Evolutionary conservation across 2,888 invertebrate genomes (phyloP).

Genomic region (Bembecia ichneumoniformis): DNA sequence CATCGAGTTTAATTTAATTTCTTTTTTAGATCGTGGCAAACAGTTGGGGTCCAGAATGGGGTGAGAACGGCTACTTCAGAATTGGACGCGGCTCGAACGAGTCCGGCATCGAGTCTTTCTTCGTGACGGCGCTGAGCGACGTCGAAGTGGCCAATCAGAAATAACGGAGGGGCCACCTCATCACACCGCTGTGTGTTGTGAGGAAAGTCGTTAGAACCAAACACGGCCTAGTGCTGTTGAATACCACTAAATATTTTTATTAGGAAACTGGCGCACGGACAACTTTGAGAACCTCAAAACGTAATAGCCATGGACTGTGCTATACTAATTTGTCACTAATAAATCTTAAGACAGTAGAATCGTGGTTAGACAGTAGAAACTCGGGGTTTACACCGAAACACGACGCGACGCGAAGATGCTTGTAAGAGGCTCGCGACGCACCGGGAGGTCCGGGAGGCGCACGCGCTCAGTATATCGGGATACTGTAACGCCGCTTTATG

Average conservation of each 20-base stretch:
- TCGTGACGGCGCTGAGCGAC: slow-evolving; percentile 84
- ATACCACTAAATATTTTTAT: slow-evolving; percentile 45
- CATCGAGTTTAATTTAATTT: too few species aligned
- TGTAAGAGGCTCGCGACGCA: too few species aligned
- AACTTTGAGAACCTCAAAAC: too few species aligned
- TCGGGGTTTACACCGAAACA: too few species aligned
- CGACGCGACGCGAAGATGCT: too few species aligned
- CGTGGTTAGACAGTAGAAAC: too few species aligned
- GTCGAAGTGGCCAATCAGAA: slow-evolving; percentile 54
- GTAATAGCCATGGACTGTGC: too few species aligned
- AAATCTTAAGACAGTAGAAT: too few species aligned
- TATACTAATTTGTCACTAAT: too few species aligned
- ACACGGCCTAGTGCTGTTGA: slow-evolving; percentile 35
- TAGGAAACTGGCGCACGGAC: slow-evolving; percentile 10
- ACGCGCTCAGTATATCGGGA: too few species aligned
- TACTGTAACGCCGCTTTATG: too few species aligned
- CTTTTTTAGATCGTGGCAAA: slow-evolving; percentile 86
- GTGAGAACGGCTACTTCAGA: slow-evolving; percentile 91
- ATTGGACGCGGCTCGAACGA: slow-evolving; percentile 89
- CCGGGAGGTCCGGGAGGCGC: too few species aligned
- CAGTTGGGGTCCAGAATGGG: slow-evolving; percentile 95
- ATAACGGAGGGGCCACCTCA: slow-evolving; percentile 43
- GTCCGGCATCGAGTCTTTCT: slow-evolving; percentile 91
- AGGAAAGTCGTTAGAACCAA: slow-evolving; percentile 35
- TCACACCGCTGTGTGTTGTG: slow-evolving; percentile 42